Evolutionary conservation across 1,140 invertebrate species (phyloP), one percentile per base, ranked within the genome.

Genomic region (Dendroctonus valens): DNA sequence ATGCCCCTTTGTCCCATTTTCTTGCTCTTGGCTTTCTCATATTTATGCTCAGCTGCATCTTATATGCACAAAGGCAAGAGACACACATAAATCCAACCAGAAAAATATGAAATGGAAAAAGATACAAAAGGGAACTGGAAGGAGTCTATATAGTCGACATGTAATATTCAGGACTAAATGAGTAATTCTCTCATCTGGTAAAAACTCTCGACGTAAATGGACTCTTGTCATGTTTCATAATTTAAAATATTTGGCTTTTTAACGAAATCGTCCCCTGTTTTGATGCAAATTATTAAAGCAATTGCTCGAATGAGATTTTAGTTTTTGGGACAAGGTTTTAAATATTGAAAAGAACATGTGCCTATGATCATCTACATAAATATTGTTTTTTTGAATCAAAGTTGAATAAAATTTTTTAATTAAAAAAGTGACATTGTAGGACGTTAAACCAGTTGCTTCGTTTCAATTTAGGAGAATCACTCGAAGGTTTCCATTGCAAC

Each of bases 401-500:
- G 26, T 26, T 26, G 26, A 2, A 26, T 26, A 26, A 26, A 26
- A 26, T 26, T 3, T 26, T 26, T 3, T 26, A 26, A 26, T 51
- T 8, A 8, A 51, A 8, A 11, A 51, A 51, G 44, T 12, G 12
- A 2, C 44, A 46, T 1, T 9, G 44, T 46, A 46, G 44, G 44
- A 46, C 8, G 44, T 9, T 46, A 46, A 46, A 12, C 8, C 44
- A 11, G 44, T 9, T 46, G 44, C 8, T 46, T 11, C 8, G 26
- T 26, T 26, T 26, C 26, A 26, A 26, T 58, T 57, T 68, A 51
- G 53, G 14, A 55, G 53, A 55, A 55, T 39, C 11, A 14, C n/a
- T 40, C 55, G 41, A 67, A 69, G 61, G 67, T 72, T 70, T 69
- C 49, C 62, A 69, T 60, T 53, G 67, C 65, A 68, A 74, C 73